Evolutionary conservation across 2,888 invertebrate species (phyloP).

Genomic region (Coenonympha glycerion): DNA sequence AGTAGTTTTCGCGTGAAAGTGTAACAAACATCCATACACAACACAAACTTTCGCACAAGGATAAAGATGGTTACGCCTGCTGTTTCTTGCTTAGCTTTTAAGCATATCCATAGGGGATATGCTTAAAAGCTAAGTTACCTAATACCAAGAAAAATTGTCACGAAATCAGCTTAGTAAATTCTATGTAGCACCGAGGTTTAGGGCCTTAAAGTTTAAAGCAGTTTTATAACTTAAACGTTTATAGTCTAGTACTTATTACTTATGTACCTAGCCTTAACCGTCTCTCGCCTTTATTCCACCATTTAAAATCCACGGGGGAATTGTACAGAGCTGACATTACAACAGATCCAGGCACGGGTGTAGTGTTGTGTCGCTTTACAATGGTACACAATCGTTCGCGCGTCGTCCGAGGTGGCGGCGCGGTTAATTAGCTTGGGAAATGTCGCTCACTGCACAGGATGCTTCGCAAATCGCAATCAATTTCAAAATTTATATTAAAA

Average conservation of each 20-base stretch:
- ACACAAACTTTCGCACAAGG: too few species aligned
- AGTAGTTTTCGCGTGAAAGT: too few species aligned
- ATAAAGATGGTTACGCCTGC: too few species aligned
- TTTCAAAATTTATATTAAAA: too few species aligned
- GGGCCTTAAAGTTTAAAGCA: not conserved
- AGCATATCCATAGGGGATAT: too few species aligned
- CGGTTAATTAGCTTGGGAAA: conserved; percentile 58
- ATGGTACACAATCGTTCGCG: conserved; percentile 52
- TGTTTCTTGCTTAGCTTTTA: too few species aligned
- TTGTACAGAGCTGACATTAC: conserved; percentile 6
- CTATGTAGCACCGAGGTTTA: too few species aligned
- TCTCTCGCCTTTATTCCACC: conserved; percentile 2
- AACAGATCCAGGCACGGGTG: conserved; percentile 12
- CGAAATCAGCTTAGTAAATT: too few species aligned
- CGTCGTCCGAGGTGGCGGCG: conserved; percentile 56
- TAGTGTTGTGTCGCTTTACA: conserved; percentile 24
- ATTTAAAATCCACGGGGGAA: conserved; percentile 8
- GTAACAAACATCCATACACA: too few species aligned
- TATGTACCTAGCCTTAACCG: not conserved
- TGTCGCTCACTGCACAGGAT: conserved; percentile 25
- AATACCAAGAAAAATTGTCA: too few species aligned
- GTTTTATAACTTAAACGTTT: not conserved
- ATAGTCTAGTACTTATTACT: not conserved
- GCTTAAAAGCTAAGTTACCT: too few species aligned
- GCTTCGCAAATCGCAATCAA: too few species aligned